Evolutionary conservation across 1,140 invertebrate species (phyloP), one percentile per base, ranked within the genome.

Genomic region (Leptopilina boulardi): DNA sequence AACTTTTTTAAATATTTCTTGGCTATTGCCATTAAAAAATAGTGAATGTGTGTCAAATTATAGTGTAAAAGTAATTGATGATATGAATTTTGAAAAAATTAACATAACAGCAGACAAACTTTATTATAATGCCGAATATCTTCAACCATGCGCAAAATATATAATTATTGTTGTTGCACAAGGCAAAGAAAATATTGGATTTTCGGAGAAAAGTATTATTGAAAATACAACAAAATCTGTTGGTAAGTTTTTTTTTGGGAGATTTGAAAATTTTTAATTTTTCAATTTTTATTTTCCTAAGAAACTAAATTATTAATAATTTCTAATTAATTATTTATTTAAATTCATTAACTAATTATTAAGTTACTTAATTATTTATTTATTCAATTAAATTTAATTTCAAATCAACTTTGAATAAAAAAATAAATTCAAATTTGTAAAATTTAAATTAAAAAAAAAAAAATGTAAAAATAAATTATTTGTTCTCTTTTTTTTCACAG

Each of bases 71-170:
- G 21, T 66, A 15, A 15, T 30, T 5, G 26, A 66, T 6, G 26
- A 66, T 21, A 11, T 26, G 30, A 5, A 26, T 30, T 10, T 6
- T 23, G 18, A 19, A 6, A 74, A 56, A n/a, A n/a, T n/a, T 11
- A 42, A 13, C 1, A 41, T 34, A 47, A 71, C 44, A 15, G 10
- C 13, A n/a, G 59, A 9, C 3, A 10, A 18, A 15, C 54, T 41
- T 11, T 51, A 75, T 19, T 80, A 83, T 23, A 51, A 23, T 19
- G 71, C 78, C 19, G 59, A 13, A 34, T n/a, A 82, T 75, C 71
- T 86, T 15, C 51, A 81, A 15, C 77, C 78, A 18, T 86, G 85
- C 19, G 66, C 70, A 3, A n/a, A 78, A 15, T 86, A 86, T 73
- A 13, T 38, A 19, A 76, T 86, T 72, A 75, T 34, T 13, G 74